phyloP scores from a whole-genome alignment of 2,113 vertebrate genomes.

The Rana temporaria region DNA sequence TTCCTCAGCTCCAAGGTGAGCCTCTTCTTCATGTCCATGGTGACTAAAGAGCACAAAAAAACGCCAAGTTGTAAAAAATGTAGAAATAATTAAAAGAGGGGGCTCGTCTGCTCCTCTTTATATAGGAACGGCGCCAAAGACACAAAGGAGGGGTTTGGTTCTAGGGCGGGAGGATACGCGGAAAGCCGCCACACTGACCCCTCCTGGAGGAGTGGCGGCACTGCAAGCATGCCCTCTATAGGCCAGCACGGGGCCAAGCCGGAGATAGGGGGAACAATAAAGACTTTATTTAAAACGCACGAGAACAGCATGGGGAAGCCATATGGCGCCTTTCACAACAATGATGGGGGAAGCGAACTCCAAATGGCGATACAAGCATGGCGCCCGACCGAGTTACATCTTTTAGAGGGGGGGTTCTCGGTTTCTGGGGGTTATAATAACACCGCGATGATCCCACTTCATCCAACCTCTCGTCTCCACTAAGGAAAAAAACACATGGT shows the following conservation, averaged over 20 bases:
- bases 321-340: not conserved
- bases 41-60: too few species aligned
- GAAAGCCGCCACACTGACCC: not conserved
- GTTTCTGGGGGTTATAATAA: too few species aligned
- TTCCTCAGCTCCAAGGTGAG: slow-evolving; percentile 71
- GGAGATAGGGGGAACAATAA: not conserved
- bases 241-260: not conserved
- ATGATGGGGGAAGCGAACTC: not conserved
- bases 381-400: too few species aligned
- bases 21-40: slow-evolving; percentile 75
- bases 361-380: not conserved
- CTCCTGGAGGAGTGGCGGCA: not conserved
- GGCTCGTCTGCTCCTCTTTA: slow-evolving; percentile 4
- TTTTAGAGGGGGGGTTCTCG: too few species aligned
- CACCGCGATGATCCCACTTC: too few species aligned
- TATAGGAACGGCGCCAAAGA: slow-evolving; percentile 56
- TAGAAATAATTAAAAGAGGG: slow-evolving; percentile 19
- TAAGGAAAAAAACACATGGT: too few species aligned
- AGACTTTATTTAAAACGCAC: slow-evolving; percentile 7
- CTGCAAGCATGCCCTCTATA: not conserved
- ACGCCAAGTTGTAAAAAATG: not conserved
- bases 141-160: slow-evolving; percentile 55
- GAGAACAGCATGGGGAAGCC: not conserved
- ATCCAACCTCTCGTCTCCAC: too few species aligned
- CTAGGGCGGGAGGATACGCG: not conserved